These are phyloP conservation scores for Lottia scabra DNA, from an alignment of 2,888 invertebrate genomes.

Conservation along the genomic window DNA sequence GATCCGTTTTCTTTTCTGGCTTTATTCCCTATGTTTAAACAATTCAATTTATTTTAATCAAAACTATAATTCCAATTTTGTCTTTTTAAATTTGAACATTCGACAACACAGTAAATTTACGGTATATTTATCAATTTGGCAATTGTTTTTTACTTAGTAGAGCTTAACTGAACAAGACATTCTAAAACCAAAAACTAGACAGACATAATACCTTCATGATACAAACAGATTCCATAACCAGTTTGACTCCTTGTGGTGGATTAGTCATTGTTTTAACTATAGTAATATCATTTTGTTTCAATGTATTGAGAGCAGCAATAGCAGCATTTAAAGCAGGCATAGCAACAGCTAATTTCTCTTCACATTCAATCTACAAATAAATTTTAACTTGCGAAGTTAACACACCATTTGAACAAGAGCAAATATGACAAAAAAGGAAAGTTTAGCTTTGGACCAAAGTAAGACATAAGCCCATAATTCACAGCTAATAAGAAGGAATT, in stretches of 20 bases:
- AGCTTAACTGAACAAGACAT: too few relatives aligned
- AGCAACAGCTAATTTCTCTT: slow-evolving; percentile 64
- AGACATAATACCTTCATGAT: slow-evolving; percentile 61
- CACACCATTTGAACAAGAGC: too few relatives aligned
- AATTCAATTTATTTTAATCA: slow-evolving; percentile 1
- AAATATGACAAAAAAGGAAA: too few relatives aligned
- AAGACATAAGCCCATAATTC: too few relatives aligned
- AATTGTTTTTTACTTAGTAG: too few relatives aligned
- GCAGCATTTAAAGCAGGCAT: slow-evolving; percentile 69
- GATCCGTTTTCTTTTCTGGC: slow-evolving; percentile 63
- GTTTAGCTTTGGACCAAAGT: too few relatives aligned
- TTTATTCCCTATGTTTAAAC: slow-evolving; percentile 63
- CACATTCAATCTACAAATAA: slow-evolving; percentile 63
- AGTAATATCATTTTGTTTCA: slow-evolving; percentile 68
- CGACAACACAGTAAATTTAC: neutral
- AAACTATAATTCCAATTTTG: neutral
- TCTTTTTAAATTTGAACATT: neutral
- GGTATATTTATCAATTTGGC: neutral
- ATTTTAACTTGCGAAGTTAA: neutral
- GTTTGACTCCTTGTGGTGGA: slow-evolving; percentile 65
- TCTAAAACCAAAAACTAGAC: too few relatives aligned
- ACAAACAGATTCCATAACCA: slow-evolving; percentile 69
- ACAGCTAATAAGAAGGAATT: too few relatives aligned
- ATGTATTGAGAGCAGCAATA: slow-evolving; percentile 64
- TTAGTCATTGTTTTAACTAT: slow-evolving; percentile 66